Base-by-base conservation (phyloP, 2,113 vertebrate genomes). In the Syrrhaptes paradoxus region DNA sequence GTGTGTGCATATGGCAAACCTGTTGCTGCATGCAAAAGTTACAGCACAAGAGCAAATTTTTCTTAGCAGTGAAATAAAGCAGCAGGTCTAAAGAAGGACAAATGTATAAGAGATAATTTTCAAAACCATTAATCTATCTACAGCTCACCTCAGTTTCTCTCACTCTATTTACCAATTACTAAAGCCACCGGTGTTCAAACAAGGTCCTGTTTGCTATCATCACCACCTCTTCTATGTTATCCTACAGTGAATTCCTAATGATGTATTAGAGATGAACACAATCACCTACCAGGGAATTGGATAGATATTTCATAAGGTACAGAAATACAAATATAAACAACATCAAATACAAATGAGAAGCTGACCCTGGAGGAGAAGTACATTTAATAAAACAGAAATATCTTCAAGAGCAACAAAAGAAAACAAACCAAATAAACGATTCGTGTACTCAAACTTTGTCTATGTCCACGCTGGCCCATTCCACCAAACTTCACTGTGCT, bases 401-500 rank as follows among this genome's bases (percentile, higher is more conserved):
- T 38, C 48, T 80, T 84, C 71, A 76, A 62, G 41, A 66, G 48
- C 61, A 55, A 17, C 1, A 9, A 54, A 43, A 70, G 72, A 38
- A 83, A 76, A 71, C 19, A 58, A 87, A 48, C 11, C 20, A 1
- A 26, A 20, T 10, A 14, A 81, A 73, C 8, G 2, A 51, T 61
- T 93, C 13, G 4, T 0, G 5, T 3, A 2, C 12, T 36, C 1
- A 4, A 17, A 45, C 41, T 36, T n/a, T 55, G 32, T 36, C 51
- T 24, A 0, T 7, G 6, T 15, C 45, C 17, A 8, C 5, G 3
- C 0, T 12, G 46, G 49, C n/a, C 58, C 26, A 1, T 21, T 21
- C 21, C 36, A n/a, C 3, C 54, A n/a, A 7, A 25, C 21, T 68
- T 74, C 71, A 13, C 10, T 29, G 13, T 2, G 13, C 68, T 70